phyloP scores from a whole-genome alignment of 2,888 invertebrate species.

The Eupsilia transversa region DNA sequence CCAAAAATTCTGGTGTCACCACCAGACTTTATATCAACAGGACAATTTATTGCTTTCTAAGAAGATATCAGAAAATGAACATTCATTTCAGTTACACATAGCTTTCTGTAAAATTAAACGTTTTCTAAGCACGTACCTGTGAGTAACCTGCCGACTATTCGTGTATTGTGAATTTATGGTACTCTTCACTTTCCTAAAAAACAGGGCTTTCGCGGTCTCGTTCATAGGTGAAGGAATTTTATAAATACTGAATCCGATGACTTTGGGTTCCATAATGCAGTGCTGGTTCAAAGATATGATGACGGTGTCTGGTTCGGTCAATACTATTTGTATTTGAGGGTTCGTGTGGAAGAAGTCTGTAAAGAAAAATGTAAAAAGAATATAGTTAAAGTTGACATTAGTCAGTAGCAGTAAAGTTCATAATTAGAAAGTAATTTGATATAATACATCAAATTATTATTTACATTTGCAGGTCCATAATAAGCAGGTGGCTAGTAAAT shows the following conservation, averaged over 20 bases:
- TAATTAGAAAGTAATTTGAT: background rate
- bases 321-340: slow-evolving; percentile 95
- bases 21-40: background rate
- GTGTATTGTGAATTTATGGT: slow-evolving; percentile 97
- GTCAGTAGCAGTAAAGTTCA: background rate
- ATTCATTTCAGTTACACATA: background rate
- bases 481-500: background rate
- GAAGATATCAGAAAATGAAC: background rate
- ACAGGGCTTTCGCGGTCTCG: slow-evolving; percentile 94
- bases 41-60: background rate
- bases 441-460: no score
- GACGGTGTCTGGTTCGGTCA: slow-evolving; percentile 92
- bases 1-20: no score
- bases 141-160: slow-evolving; percentile 96
- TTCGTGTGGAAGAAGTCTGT: slow-evolving; percentile 97
- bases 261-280: slow-evolving; percentile 97
- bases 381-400: background rate
- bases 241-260: slow-evolving; percentile 97
- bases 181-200: slow-evolving; percentile 96
- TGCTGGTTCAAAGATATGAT: slow-evolving; percentile 97
- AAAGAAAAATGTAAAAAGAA: slow-evolving; percentile 33
- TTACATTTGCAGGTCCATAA: background rate
- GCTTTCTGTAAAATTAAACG: background rate
- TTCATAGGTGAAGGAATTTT: slow-evolving; percentile 92
- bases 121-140: slow-evolving; percentile 73